Evolutionary conservation across 2,113 vertebrate species (phyloP).

Genomic region (Lepus europaeus): DNA sequence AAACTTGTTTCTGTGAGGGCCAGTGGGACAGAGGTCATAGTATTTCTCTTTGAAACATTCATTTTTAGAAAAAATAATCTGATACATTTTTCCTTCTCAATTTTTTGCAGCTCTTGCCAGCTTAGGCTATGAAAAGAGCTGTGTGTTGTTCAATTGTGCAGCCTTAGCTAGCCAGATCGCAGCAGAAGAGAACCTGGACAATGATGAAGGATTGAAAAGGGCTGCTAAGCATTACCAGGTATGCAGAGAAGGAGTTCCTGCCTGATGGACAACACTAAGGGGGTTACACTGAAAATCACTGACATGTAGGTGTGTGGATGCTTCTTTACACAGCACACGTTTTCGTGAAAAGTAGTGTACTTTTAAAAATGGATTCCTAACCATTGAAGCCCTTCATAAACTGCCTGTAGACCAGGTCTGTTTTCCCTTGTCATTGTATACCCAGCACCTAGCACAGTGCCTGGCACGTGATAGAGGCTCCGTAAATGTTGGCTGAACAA

Average conservation of each 20-base stretch:
- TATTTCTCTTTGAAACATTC: conserved; percentile 57
- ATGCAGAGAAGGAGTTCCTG: conserved; percentile 65
- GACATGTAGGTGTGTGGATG: conserved; percentile 47
- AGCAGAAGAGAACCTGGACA: conserved; percentile 98
- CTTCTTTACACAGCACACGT: neutral
- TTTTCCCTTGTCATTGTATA: neutral
- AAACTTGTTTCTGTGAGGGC: conserved; percentile 47
- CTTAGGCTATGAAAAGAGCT: conserved; percentile 98
- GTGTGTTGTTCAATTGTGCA: conserved; percentile 97
- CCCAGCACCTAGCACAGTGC: conserved; percentile 70
- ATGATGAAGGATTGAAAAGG: conserved; percentile 95
- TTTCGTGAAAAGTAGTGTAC: conserved; percentile 36
- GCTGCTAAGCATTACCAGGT: conserved; percentile 99
- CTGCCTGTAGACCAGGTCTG: neutral
- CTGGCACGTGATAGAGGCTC: conserved; percentile 69
- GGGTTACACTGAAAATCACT: conserved; percentile 4
- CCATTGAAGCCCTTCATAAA: conserved; percentile 27
- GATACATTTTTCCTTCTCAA: conserved; percentile 65
- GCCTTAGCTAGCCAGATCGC: conserved; percentile 98
- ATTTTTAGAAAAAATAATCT: conserved; percentile 66
- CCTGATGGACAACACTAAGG: neutral
- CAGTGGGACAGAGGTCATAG: neutral
- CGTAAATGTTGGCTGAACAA: conserved; percentile 39
- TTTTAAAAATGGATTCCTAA: conserved; percentile 28
- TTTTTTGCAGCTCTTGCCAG: conserved; percentile 94